phyloP scores from a whole-genome alignment of 1,140 invertebrate species.

The Mylabris phalerata region DNA sequence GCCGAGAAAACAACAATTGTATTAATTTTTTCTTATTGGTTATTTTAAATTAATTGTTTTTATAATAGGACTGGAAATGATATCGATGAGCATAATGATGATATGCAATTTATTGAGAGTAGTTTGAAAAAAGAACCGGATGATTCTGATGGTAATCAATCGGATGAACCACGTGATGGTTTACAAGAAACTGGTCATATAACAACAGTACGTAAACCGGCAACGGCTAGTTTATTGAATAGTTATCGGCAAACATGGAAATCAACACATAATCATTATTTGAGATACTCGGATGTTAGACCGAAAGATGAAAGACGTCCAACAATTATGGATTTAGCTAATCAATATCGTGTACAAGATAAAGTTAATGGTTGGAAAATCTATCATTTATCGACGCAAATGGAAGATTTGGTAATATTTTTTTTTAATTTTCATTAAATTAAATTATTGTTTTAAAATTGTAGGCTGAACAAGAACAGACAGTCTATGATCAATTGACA shows the following conservation, averaged over 20 bases:
- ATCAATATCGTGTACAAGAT: conserved; percentile 78
- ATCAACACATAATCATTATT: conserved; percentile 71
- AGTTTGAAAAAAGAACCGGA: conserved; percentile 41
- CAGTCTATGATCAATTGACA: conserved; percentile 58
- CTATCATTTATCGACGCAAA: conserved; percentile 83
- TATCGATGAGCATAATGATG: conserved; percentile 58
- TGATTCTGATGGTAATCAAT: conserved; percentile 35
- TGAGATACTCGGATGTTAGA: conserved; percentile 79
- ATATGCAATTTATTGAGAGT: conserved; percentile 60
- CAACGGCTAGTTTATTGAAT: conserved; percentile 43
- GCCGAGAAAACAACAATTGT: conserved; percentile 68
- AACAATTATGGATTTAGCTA: conserved; percentile 81
- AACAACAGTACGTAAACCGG: conserved; percentile 40
- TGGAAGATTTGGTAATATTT: conserved; percentile 77
- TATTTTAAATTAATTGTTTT: conserved; percentile 23
- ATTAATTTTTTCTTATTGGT: conserved; percentile 31
- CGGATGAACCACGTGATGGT: conserved; percentile 34
- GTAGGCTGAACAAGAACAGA: conserved; percentile 50
- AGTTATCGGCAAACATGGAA: conserved; percentile 50
- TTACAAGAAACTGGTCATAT: conserved; percentile 30
- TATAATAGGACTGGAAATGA: conserved; percentile 53
- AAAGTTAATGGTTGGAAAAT: conserved; percentile 95
- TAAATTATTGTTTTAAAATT: conserved; percentile 3
- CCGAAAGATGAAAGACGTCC: conserved; percentile 76
- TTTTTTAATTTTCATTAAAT: not conserved